A percentile compares a stretch with the other conserved stretches of the same genome.
These are phyloP conservation scores for Epizoanthus rinbou DNA, from an alignment of 92 coral and sea anemone genomes.

Conservation along the genomic window DNA sequence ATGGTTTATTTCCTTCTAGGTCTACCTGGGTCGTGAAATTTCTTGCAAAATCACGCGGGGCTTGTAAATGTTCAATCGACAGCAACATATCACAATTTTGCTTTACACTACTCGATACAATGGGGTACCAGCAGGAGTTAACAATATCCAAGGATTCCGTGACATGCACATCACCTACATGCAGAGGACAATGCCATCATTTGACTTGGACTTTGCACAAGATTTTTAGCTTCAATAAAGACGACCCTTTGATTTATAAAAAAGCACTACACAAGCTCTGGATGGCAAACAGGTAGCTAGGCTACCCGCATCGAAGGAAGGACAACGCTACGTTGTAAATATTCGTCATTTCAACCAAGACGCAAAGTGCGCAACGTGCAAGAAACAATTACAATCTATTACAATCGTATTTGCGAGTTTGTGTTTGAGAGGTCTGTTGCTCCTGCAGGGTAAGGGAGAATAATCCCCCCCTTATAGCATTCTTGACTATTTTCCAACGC, in stretches of 20 bases:
- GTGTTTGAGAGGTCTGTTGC: too few species aligned
- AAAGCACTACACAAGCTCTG: slow-evolving; percentile 38
- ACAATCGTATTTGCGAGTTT: too few species aligned
- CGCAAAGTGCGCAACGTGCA: slow-evolving; percentile 62
- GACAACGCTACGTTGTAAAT: slow-evolving; percentile 33
- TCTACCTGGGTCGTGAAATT: not conserved
- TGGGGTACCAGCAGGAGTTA: slow-evolving; percentile 44
- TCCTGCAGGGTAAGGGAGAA: too few species aligned
- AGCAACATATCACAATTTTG: too few species aligned
- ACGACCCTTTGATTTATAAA: slow-evolving; percentile 53
- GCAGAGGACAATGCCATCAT: slow-evolving; percentile 48
- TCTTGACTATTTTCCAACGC: too few species aligned
- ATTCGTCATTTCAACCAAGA: slow-evolving; percentile 40
- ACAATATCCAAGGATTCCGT: slow-evolving; percentile 42
- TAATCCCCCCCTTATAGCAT: too few species aligned
- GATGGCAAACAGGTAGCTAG: slow-evolving; percentile 39
- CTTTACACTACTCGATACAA: slow-evolving; percentile 20
- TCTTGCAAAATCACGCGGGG: not conserved
- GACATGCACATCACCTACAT: slow-evolving; percentile 41
- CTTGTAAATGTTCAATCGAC: not conserved
- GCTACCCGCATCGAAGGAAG: slow-evolving; percentile 19
- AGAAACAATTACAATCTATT: slow-evolving; percentile 33
- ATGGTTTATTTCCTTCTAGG: not conserved
- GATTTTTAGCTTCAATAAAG: slow-evolving; percentile 35
- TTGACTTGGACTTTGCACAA: slow-evolving; percentile 48